Evolutionary conservation across 2,797 vertebrate species (phyloP), one percentile per base, ranked within the genome.

Genomic region (Heterohyrax brucei): DNA sequence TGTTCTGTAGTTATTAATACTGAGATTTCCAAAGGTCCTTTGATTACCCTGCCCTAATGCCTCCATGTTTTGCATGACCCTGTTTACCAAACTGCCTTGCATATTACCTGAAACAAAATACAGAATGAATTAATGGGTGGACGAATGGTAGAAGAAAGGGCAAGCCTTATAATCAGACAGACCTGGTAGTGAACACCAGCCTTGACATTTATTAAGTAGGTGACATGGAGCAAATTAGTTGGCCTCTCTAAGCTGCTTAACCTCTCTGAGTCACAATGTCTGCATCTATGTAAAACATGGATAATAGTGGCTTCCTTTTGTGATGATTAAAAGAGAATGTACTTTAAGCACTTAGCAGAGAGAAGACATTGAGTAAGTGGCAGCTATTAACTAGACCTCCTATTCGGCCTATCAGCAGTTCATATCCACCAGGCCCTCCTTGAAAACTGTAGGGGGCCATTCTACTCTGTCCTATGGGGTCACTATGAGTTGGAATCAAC

Each of bases 81-180:
- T 95, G 62, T 85, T 93, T 89, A 61, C 83, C 84, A 89, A 76
- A 76, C 44, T 94, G 7, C 46, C 26, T 66, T 30, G 50, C 97
- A 94, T 87, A 95, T 48, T 94, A 93, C 87, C 72, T 72, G 83
- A 87, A 92, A 86, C 53, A 79, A 94, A 75, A 89, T 59, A 91
- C 77, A 46, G 28, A 92, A 86, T 56, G 59, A 90, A 73, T 94
- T 82, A 92, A 87, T 22, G 46, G 4, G 53, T 33, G 68, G 4
- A 66, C 78, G 61, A 87, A 72, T 76, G 16, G n/a, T 70, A 76
- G 26, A 87, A 88, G 44, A 66, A 82, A 21, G 4, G 26, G 1
- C 48, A 85, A 61, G 39, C 22, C 66, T 93, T 73, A 66, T 91
- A 59, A 66, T 93, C 19, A 84, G 86, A 77, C 7, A 75, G 44